Base-by-base conservation (phyloP, 2,797 vertebrate species). In the Spea hammondii region DNA sequence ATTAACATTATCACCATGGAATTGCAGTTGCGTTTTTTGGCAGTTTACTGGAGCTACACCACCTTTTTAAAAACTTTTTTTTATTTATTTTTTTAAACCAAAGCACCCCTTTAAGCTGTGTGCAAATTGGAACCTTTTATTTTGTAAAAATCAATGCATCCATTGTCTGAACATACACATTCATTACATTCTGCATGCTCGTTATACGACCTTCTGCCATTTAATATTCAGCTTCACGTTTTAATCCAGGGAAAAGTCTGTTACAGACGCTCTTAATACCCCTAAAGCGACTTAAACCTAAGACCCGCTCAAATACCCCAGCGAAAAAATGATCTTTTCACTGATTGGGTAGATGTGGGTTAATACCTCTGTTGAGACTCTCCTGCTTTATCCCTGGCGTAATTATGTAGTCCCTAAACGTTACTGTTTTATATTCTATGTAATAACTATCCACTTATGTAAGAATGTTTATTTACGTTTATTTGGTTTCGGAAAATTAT, bases 1-100 rank as follows among this genome's bases (percentile, higher is more conserved):
- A 96, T 97, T 98, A 98, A 96, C 96, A 95, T 96, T 94, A 92
- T 91, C 94, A 93, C 93, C 92, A 93, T 92, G 91, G 91, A 89
- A 91, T 88, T 94, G 91, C 91, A 89, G 92, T 92, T 91, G 92
- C 92, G 91, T 92, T 90, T 91, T 93, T 92, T 92, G 93, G 93
- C 92, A 92, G 92, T 90, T 94, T 92, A 91, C 92, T 91, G 86
- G 86, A 90, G 91, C 91, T 67, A 85, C 87, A 89, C 91, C 90
- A 91, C 91, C 88, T 92, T 91, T 59, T 10, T 11, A 59, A 10
- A 13, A 59, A 12, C 59, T 59, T 59, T 59, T 12, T 59, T 59
- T 59, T 13, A 0, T 4, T 32, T 32, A 32, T 32, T 12, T 12
- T 59, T 59, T 59, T 10, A 59, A 59, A 91, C 89, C 87, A 91